phyloP scores from a whole-genome alignment of 2,888 invertebrate species.

The Nomada fucata region DNA sequence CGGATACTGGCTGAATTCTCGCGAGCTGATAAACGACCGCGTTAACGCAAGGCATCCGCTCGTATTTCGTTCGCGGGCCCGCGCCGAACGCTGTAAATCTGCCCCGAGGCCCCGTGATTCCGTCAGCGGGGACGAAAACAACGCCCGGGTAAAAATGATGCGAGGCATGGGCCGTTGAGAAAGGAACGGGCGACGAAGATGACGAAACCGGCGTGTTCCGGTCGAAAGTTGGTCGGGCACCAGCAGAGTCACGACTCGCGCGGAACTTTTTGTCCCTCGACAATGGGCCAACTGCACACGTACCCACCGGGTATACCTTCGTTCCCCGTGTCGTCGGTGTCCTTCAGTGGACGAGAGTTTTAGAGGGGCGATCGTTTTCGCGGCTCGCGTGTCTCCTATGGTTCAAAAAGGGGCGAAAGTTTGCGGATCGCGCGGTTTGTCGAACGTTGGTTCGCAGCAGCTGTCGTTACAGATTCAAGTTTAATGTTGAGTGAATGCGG shows the following conservation, averaged over 20 bases:
- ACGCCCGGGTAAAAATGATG: conserved; percentile 35
- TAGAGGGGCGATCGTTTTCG: too few relatives aligned
- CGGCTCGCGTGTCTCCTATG: too few relatives aligned
- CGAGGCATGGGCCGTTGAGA: not conserved
- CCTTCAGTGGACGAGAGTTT: too few relatives aligned
- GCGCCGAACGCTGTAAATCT: conserved; percentile 2
- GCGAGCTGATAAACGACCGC: not conserved
- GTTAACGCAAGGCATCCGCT: not conserved
- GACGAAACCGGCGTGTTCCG: conserved; percentile 32
- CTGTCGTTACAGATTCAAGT: too few relatives aligned
- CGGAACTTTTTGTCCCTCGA: conserved; percentile 70
- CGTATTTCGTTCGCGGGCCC: not conserved
- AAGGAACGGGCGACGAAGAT: conserved; percentile 24
- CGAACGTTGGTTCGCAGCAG: too few relatives aligned
- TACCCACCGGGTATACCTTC: conserved; percentile 40
- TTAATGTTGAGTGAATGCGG: too few relatives aligned
- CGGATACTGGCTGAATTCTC: not conserved
- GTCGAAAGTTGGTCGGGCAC: conserved; percentile 61
- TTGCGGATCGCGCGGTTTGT: too few relatives aligned
- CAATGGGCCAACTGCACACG: conserved; percentile 68
- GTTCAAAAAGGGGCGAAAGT: too few relatives aligned
- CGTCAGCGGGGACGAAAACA: conserved; percentile 6
- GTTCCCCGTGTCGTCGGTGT: not conserved
- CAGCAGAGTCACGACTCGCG: conserved; percentile 68
- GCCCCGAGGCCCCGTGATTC: conserved; percentile 11